phyloP scores from a whole-genome alignment of 2,113 vertebrate species.

The Nothoprocta pentlandii region DNA sequence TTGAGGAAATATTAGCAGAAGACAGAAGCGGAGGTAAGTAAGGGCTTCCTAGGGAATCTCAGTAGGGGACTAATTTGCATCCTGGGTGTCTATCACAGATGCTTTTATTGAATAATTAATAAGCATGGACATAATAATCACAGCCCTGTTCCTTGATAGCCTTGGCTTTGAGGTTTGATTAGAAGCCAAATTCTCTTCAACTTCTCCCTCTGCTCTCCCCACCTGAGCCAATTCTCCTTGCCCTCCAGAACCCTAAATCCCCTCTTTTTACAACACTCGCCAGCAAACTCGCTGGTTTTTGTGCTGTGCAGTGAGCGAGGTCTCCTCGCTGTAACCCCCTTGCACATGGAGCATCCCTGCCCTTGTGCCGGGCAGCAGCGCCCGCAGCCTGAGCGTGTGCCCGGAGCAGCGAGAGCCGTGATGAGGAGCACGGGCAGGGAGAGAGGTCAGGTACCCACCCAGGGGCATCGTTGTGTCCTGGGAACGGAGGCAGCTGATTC shows the following conservation, averaged over 20 bases:
- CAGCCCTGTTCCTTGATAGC: not conserved
- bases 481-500: conserved; percentile 8
- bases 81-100: not conserved
- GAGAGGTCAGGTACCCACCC: not conserved
- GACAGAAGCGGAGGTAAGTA: not conserved
- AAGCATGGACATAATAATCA: not conserved
- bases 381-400: fast-evolving
- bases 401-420: not conserved
- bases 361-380: fast-evolving
- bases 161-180: not conserved
- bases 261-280: not conserved
- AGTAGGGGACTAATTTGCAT: not conserved
- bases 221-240: not conserved
- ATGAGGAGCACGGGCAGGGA: not conserved
- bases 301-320: not conserved
- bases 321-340: not conserved
- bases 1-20: not conserved
- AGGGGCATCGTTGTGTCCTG: not conserved
- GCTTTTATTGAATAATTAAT: not conserved
- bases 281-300: not conserved
- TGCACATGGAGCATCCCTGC: not conserved
- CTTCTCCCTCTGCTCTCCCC: fast-evolving
- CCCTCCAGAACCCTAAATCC: not conserved
- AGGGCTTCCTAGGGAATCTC: not conserved
- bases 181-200: not conserved